Conservation (phyloP, 2,888 invertebrate species). For the Endomychus coccineus region DNA sequence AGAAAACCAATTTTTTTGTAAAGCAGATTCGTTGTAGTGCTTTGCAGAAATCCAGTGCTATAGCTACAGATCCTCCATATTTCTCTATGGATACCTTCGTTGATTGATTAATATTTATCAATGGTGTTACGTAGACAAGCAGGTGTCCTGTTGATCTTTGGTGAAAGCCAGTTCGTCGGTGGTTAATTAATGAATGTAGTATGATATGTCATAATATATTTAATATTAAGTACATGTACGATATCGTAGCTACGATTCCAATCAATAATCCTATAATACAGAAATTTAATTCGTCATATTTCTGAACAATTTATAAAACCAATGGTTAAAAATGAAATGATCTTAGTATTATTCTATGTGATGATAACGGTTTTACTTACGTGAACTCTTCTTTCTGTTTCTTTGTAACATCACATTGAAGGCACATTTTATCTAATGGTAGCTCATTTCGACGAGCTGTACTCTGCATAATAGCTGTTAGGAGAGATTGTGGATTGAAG, state of each 20-base stretch:
- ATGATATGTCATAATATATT: neutral
- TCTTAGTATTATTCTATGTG: slow-evolving; percentile 3
- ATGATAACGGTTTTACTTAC: slow-evolving; percentile 56
- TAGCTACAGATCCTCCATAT: too few species aligned
- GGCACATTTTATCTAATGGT: slow-evolving; percentile 93
- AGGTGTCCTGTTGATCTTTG: too few species aligned
- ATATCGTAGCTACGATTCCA: too few species aligned
- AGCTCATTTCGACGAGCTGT: slow-evolving; percentile 87
- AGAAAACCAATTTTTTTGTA: too few species aligned
- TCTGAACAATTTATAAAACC: neutral
- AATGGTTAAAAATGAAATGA: neutral
- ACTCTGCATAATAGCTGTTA: slow-evolving; percentile 97
- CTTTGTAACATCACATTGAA: slow-evolving; percentile 95
- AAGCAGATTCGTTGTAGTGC: too few species aligned
- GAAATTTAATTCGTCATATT: too few species aligned
- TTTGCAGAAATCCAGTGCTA: too few species aligned
- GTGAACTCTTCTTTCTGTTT: slow-evolving; percentile 93
- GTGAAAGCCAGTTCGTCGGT: too few species aligned
- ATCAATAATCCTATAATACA: too few species aligned
- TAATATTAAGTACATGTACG: slow-evolving; percentile 1
- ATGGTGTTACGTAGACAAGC: too few species aligned
- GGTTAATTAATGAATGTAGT: neutral
- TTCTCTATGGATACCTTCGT: too few species aligned
- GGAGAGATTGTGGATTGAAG: slow-evolving; percentile 92
- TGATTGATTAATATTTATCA: too few species aligned